Evolutionary conservation across 1,140 invertebrate species (phyloP).

Genomic region (Dolichoris vasculosae): DNA sequence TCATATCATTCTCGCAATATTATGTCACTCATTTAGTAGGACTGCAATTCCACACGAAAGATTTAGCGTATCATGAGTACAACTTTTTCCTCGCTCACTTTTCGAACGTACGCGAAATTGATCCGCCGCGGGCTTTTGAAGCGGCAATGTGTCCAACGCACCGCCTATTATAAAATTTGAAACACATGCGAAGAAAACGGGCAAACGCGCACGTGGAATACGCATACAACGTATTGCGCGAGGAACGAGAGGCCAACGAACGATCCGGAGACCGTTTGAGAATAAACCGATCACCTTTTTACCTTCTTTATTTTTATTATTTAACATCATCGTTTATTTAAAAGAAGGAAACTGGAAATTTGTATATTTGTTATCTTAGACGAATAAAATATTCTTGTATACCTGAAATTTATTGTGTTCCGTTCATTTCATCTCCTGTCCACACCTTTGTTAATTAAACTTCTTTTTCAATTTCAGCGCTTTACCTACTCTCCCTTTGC

Average conservation of each 20-base stretch:
- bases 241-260: slow-evolving; percentile 3
- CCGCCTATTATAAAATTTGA: slow-evolving; percentile 39
- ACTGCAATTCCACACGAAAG: neutral
- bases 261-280: neutral
- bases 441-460: neutral
- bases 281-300: slow-evolving; percentile 21
- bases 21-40: neutral
- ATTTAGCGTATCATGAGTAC: neutral
- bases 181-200: slow-evolving; percentile 36
- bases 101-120: slow-evolving; percentile 50
- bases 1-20: neutral
- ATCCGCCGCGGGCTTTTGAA: slow-evolving; percentile 55
- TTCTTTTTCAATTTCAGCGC: neutral
- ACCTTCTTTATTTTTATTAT: slow-evolving; percentile 20
- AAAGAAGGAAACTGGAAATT: slow-evolving; percentile 61
- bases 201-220: slow-evolving; percentile 14
- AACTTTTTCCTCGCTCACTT: slow-evolving; percentile 19
- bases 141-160: slow-evolving; percentile 16
- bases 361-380: slow-evolving; percentile 76
- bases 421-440: neutral
- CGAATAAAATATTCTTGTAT: slow-evolving; percentile 77
- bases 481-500: neutral
- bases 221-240: slow-evolving; percentile 8
- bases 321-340: slow-evolving; percentile 35
- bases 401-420: slow-evolving; percentile 61